Base-by-base conservation (phyloP, 1,140 invertebrate genomes). In the Philopotamus ludificatus region DNA sequence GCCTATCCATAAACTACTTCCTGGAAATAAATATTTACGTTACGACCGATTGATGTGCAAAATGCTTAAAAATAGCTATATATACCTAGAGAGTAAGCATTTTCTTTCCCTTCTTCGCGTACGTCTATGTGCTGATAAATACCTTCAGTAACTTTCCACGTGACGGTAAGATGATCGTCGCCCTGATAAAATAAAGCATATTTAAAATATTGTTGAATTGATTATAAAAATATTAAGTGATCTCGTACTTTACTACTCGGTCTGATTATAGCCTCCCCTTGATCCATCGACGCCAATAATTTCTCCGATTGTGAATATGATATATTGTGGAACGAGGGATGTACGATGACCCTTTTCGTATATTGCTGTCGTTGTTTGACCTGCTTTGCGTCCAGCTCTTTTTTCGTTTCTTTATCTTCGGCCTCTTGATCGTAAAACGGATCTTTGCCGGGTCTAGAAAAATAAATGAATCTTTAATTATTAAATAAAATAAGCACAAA, bases 251-350 rank as follows among this genome's bases (percentile, higher is more conserved):
- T 97, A 77, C 94, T 97, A 45, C 95, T 98, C 1, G 98, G 98
- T 44, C 98, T 81, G 26, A 99, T 87, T 18, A 99, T 92, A 1
- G 93, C 94, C 73, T 99, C 97, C 3, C 97, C 97, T 79, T 97
- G 94, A 70, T 97, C 94, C 87, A 98, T 92, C 15, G 86, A 87
- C 7, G 86, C 85, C 85, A 99, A 89, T 39, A 97, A 77, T 73
- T 94, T 93, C 71, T 97, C 94, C 1, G 94, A 92, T 73, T 98
- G 94, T 0, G 87, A 85, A 75, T 91, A 99, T 9, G 91, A 92
- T 66, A 99, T 95, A 75, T 99, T 99, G 70, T 98, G 91, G 81
- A 99, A 99, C 0, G 92, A 89, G 0, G 95, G 96, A 83, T 99
- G 98, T 15, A 97, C 92, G 61, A 99, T 99, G 0, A 99, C 95